These are phyloP conservation scores for Zaprionus kolodkinae DNA, from an alignment of 1,140 invertebrate genomes.

Conservation along the genomic window DNA sequence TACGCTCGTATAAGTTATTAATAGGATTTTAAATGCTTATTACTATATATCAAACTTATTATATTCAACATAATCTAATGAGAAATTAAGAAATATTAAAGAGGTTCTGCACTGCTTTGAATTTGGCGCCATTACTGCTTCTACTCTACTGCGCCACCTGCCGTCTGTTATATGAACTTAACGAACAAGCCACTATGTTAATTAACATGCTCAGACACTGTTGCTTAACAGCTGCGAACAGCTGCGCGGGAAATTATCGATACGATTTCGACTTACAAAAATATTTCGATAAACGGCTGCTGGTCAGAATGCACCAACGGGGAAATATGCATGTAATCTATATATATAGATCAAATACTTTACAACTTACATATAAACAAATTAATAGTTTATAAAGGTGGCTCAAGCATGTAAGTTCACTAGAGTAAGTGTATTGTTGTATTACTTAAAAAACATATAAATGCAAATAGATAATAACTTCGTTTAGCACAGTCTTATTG, in stretches of 20 bases:
- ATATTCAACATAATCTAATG: no score
- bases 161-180: not conserved
- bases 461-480: not conserved
- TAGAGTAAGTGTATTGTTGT: not conserved
- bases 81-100: no score
- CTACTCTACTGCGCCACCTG: constrained; percentile 3
- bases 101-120: not conserved
- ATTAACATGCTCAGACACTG: not conserved
- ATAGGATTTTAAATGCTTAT: no score
- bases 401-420: constrained; percentile 14
- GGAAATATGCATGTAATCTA: not conserved
- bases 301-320: not conserved
- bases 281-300: constrained; percentile 5
- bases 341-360: not conserved
- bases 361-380: not conserved
- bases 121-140: not conserved
- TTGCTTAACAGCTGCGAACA: constrained; percentile 1
- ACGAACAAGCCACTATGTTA: not conserved
- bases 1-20: no score
- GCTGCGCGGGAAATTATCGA: constrained; percentile 17
- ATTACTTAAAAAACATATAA: not conserved
- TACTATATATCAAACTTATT: no score
- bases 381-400: not conserved
- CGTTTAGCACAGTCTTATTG: constrained; percentile 7
- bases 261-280: not conserved